Conservation (phyloP, 1,140 invertebrate genomes). For the Pissodes strobi region DNA sequence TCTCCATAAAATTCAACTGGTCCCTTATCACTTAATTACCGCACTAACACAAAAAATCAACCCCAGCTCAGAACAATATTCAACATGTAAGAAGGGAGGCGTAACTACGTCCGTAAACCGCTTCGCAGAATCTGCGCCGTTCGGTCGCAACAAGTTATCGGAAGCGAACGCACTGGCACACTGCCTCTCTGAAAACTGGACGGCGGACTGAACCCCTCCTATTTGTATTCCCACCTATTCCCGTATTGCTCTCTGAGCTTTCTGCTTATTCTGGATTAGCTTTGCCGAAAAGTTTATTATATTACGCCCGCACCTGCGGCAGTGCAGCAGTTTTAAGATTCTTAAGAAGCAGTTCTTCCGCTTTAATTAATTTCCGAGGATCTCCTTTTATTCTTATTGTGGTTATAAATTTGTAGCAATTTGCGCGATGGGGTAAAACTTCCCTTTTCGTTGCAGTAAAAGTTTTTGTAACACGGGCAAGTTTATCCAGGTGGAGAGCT, state of each 20-base stretch:
- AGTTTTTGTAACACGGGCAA: too few species aligned
- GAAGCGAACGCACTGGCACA: conserved; percentile 21
- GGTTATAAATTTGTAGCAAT: conserved; percentile 16
- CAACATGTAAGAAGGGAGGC: conserved; percentile 28
- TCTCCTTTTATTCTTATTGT: conserved; percentile 17
- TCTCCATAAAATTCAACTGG: too few species aligned
- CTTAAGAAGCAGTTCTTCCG: conserved; percentile 14
- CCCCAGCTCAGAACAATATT: too few species aligned
- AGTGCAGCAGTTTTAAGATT: conserved; percentile 17
- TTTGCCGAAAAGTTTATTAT: conserved; percentile 30
- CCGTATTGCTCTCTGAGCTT: conserved; percentile 37
- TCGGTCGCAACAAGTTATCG: conserved; percentile 28
- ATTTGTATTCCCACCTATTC: conserved; percentile 35
- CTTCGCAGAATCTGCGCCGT: not conserved
- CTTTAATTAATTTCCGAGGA: conserved; percentile 23
- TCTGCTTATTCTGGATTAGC: conserved; percentile 36
- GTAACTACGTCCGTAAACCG: conserved; percentile 10
- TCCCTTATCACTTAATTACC: too few species aligned
- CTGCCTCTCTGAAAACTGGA: conserved; percentile 28
- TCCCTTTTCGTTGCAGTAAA: too few species aligned
- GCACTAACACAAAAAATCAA: too few species aligned
- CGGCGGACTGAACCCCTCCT: conserved; percentile 18
- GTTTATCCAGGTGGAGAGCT: too few species aligned
- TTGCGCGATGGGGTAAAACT: not conserved
- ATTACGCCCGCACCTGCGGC: conserved; percentile 31